These are phyloP conservation scores for Bombus fervidus DNA, from an alignment of 1,140 invertebrate species.

Conservation along the genomic window DNA sequence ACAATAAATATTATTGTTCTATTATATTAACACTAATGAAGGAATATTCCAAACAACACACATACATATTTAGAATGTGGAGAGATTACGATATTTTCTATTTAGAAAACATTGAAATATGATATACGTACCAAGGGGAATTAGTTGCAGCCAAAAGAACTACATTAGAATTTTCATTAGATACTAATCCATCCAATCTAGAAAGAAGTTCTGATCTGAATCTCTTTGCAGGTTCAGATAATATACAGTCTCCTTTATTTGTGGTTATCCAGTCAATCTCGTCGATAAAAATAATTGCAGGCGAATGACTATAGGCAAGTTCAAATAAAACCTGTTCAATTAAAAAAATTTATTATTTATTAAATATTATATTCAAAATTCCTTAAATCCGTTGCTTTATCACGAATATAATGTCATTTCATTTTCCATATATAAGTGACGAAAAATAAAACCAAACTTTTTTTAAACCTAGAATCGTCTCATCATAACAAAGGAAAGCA, in stretches of 20 bases:
- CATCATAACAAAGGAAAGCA: background rate
- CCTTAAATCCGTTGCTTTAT: background rate
- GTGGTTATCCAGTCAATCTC: constrained; percentile 96
- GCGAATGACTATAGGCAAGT: constrained; percentile 94
- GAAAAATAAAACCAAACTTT: too few species aligned
- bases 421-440: background rate
- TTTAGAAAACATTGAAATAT: background rate
- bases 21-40: background rate
- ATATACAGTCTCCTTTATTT: constrained; percentile 82
- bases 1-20: background rate
- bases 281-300: constrained; percentile 97
- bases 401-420: background rate
- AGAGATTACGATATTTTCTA: background rate
- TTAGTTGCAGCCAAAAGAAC: constrained; percentile 95
- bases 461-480: background rate
- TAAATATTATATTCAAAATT: background rate
- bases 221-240: constrained; percentile 93
- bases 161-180: constrained; percentile 83
- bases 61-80: too few species aligned
- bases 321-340: constrained; percentile 89
- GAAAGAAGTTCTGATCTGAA: constrained; percentile 96
- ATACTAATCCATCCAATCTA: constrained; percentile 93
- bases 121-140: constrained; percentile 89
- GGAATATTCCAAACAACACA: too few species aligned
- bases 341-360: background rate